These are phyloP conservation scores for Tachyglossus aculeatus DNA, from an alignment of 2,797 vertebrate genomes.

Conservation along the genomic window DNA sequence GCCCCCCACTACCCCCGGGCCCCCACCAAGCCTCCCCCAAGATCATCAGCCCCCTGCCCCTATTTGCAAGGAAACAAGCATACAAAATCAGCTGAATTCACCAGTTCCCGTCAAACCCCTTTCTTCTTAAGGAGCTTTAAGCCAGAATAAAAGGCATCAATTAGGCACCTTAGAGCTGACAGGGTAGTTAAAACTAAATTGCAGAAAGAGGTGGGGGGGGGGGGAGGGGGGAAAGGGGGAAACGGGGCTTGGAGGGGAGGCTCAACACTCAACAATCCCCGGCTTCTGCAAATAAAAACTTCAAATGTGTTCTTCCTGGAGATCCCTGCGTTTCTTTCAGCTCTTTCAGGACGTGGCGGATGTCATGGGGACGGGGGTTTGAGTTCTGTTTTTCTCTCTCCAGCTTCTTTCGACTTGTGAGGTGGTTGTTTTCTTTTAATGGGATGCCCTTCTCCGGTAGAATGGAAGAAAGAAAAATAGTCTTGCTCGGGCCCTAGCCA, in stretches of 20 bases:
- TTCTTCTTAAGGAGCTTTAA: slow-evolving; percentile 54
- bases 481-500: too few relatives aligned
- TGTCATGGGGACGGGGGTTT: too few relatives aligned
- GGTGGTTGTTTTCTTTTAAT: too few relatives aligned
- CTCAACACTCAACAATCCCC: too few relatives aligned
- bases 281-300: slow-evolving; percentile 1
- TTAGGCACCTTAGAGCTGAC: slow-evolving; percentile 53
- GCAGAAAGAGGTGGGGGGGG: slow-evolving; percentile 16
- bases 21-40: slow-evolving; percentile 53
- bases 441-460: too few relatives aligned
- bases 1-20: slow-evolving; percentile 58
- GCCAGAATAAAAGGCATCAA: slow-evolving; percentile 64
- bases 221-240: background rate
- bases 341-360: slow-evolving; percentile 37
- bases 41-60: slow-evolving; percentile 68
- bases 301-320: slow-evolving; percentile 44
- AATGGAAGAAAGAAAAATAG: too few relatives aligned
- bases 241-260: background rate
- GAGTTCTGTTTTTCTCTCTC: too few relatives aligned
- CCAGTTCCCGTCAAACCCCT: slow-evolving; percentile 31
- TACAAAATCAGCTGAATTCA: slow-evolving; percentile 61
- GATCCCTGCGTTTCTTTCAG: slow-evolving; percentile 52
- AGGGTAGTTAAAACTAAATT: slow-evolving; percentile 40
- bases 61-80: slow-evolving; percentile 56
- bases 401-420: too few relatives aligned